Evolutionary conservation across 2,888 invertebrate genomes (phyloP), one percentile per base, ranked within the genome.

Genomic region (Maniola hyperantus): DNA sequence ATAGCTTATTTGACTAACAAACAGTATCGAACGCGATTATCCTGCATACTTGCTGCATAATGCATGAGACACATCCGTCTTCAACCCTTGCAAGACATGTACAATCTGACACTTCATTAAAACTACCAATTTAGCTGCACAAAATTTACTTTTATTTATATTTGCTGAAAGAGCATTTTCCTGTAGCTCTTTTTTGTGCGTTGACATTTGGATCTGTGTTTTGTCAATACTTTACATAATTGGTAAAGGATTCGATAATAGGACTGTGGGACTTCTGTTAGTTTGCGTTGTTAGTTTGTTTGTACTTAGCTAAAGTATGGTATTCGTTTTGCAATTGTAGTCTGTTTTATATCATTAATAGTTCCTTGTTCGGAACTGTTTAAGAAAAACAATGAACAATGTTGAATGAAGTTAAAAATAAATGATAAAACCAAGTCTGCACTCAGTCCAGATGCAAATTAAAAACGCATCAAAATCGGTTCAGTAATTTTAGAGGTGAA

Each of bases 1-100:
- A 89, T 87, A 75, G 82, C 85, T 86, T 89, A 91, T 90, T 91
- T 91, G 89, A 88, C 90, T 91, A 89, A 89, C 90, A 91, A 91
- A 88, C 88, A 83, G 83, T 81, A 86, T 87, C 80, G 82, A 80
- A 76, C 50, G 46, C 54, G 88, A 89, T 90, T 88, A 89, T 88
- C 84, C 83, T 79, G 73, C 74, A 74, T 71, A 74, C 72, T 67
- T 71, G 68, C 73, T 75, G 82, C 83, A 91, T 91, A 79, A 91
- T 90, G 84, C 79, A 91, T 89, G 86, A 85, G 78, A 74, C 79
- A 83, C 83, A 84, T 88, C 89, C 90, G 85, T 80, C 79, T 66
- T 73, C 74, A 62, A 65, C 58, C 70, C 66, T 70, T 66, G 64
- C 64, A 68, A 69, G 68, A 71, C 66, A 63, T 59, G 73, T 74